Conservation (phyloP, 2,113 vertebrate genomes). For the Mellivora capensis region DNA sequence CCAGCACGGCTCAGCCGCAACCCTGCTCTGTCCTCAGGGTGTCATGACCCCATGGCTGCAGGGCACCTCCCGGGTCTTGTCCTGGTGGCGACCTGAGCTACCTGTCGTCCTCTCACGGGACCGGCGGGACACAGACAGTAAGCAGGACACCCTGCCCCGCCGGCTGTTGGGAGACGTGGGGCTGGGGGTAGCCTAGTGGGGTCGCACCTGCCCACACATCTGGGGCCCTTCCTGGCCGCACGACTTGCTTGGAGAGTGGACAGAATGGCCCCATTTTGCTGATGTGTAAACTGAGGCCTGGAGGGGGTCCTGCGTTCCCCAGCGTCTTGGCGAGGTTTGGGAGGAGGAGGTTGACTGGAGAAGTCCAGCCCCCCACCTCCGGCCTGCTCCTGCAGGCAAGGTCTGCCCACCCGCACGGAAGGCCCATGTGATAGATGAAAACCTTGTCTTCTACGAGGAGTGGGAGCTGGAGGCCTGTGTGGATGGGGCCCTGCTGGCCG, state of each 20-base stretch:
- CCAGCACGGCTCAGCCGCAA: background rate
- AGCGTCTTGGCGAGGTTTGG: background rate
- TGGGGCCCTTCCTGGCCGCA: background rate
- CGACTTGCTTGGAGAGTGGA: background rate
- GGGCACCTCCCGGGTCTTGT: background rate
- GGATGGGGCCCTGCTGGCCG: background rate
- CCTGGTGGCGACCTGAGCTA: conserved; percentile 44
- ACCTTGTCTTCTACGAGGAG: background rate
- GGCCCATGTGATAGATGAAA: background rate
- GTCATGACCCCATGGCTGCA: conserved; percentile 51
- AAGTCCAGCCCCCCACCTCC: background rate
- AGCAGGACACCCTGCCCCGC: background rate
- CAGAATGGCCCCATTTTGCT: background rate
- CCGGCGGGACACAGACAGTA: background rate
- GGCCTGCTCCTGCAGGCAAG: background rate
- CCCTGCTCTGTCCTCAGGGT: conserved; percentile 52
- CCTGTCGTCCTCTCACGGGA: accelerated
- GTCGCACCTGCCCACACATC: background rate
- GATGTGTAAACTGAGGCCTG: background rate
- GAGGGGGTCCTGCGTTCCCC: background rate
- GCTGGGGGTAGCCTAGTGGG: background rate
- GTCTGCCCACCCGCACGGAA: background rate
- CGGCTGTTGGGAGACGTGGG: background rate
- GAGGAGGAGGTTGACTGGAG: background rate
- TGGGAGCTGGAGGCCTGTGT: conserved; percentile 74